Evolutionary conservation across 2,797 vertebrate species (phyloP).

Genomic region (Anguilla obscura): DNA sequence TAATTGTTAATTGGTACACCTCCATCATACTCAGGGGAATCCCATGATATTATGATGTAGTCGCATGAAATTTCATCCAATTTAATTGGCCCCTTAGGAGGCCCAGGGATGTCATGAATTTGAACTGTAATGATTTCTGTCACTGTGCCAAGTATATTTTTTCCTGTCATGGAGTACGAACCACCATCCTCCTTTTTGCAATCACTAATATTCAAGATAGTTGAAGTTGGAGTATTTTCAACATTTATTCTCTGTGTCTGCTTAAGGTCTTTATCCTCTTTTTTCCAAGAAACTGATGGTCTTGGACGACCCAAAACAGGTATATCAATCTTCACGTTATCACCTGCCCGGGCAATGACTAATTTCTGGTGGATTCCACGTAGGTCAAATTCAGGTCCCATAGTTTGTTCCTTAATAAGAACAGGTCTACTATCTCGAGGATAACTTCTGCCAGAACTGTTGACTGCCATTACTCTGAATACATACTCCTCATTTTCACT

Average conservation of each 20-base stretch:
- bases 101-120: constrained; percentile 95
- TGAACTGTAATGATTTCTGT: constrained; percentile 88
- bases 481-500: constrained; percentile 91
- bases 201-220: constrained; percentile 90
- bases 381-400: constrained; percentile 89
- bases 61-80: constrained; percentile 96
- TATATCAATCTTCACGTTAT: constrained; percentile 96
- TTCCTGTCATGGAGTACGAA: constrained; percentile 87
- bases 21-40: constrained; percentile 91
- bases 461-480: constrained; percentile 98
- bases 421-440: constrained; percentile 94
- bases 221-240: constrained; percentile 89
- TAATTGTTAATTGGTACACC: constrained; percentile 98
- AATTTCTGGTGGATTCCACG: constrained; percentile 90
- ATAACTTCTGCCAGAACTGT: constrained; percentile 93
- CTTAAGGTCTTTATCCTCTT: constrained; percentile 81
- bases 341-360: constrained; percentile 90
- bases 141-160: constrained; percentile 89
- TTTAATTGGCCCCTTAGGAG: constrained; percentile 93
- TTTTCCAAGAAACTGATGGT: constrained; percentile 94
- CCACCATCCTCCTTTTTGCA: constrained; percentile 87
- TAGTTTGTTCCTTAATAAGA: constrained; percentile 89
- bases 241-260: constrained; percentile 94
- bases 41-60: constrained; percentile 92
- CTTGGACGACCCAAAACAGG: constrained; percentile 93